phyloP scores from a whole-genome alignment of 2,797 vertebrate species.

The Sebastes minor region DNA sequence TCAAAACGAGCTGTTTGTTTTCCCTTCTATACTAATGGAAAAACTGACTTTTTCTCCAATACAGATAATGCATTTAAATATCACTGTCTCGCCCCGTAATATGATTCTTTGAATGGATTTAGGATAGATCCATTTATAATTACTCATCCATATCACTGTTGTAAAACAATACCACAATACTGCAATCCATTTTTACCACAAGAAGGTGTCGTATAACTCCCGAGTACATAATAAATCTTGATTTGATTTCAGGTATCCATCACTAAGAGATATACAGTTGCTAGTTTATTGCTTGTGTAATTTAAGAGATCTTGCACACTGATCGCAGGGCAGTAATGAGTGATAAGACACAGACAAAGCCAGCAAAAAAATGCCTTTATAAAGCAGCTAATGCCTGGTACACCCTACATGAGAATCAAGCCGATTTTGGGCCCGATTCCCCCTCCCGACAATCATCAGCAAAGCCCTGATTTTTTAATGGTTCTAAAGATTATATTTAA shows the following conservation, averaged over 20 bases:
- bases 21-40: not conserved
- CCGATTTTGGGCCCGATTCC: no score
- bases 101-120: slow-evolving; percentile 5
- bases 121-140: slow-evolving; percentile 11
- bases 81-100: not conserved
- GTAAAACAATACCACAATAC: slow-evolving; percentile 28
- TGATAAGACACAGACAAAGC: not conserved
- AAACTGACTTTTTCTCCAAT: not conserved
- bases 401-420: no score
- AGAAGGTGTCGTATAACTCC: slow-evolving; percentile 1
- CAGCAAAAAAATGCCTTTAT: not conserved
- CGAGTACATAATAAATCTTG: slow-evolving; percentile 11
- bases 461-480: no score
- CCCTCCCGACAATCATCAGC: no score
- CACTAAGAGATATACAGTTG: not conserved
- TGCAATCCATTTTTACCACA: slow-evolving; percentile 9
- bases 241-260: slow-evolving; percentile 32
- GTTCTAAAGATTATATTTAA: no score
- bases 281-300: slow-evolving; percentile 9
- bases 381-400: not conserved
- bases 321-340: not conserved
- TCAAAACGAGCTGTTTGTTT: slow-evolving; percentile 30
- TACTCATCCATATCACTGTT: slow-evolving; percentile 10
- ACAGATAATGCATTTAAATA: slow-evolving; percentile 17
- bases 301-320: slow-evolving; percentile 1